These are phyloP conservation scores for Perognathus longimembris DNA, from an alignment of 2,113 vertebrate species.

Conservation along the genomic window DNA sequence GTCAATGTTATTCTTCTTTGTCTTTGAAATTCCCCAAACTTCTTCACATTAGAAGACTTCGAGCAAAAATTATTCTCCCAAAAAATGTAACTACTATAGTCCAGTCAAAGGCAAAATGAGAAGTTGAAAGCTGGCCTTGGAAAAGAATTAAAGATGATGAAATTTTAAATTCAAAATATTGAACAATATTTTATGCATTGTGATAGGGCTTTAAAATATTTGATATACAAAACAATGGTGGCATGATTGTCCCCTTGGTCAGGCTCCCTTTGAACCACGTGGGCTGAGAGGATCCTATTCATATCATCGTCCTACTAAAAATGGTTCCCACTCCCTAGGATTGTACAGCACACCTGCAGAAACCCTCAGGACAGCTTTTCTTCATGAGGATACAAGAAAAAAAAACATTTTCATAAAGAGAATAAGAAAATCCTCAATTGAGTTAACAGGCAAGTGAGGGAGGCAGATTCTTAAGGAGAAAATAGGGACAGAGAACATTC, in stretches of 20 bases:
- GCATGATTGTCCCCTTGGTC: not conserved
- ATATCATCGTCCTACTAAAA: not conserved
- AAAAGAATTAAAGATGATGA: not conserved
- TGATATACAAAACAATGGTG: not conserved
- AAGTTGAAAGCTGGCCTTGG: not conserved
- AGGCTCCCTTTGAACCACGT: not conserved
- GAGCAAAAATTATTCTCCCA: not conserved
- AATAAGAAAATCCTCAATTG: not conserved
- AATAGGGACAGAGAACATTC: fast-evolving
- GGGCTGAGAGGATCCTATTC: not conserved
- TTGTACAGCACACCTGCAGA: not conserved
- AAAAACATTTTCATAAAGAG: not conserved
- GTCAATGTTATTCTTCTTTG: not conserved
- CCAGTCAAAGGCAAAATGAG: not conserved
- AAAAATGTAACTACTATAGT: not conserved
- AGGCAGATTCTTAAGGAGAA: not conserved
- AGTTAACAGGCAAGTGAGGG: not conserved
- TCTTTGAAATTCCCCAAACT: not conserved
- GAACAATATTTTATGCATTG: not conserved
- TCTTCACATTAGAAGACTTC: not conserved
- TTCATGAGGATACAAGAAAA: not conserved
- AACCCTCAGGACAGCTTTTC: not conserved
- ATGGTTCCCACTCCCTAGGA: not conserved
- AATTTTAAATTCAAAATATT: not conserved
- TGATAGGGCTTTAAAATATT: not conserved